These are phyloP conservation scores for Phengaris arion DNA, from an alignment of 2,888 invertebrate species.

Conservation along the genomic window DNA sequence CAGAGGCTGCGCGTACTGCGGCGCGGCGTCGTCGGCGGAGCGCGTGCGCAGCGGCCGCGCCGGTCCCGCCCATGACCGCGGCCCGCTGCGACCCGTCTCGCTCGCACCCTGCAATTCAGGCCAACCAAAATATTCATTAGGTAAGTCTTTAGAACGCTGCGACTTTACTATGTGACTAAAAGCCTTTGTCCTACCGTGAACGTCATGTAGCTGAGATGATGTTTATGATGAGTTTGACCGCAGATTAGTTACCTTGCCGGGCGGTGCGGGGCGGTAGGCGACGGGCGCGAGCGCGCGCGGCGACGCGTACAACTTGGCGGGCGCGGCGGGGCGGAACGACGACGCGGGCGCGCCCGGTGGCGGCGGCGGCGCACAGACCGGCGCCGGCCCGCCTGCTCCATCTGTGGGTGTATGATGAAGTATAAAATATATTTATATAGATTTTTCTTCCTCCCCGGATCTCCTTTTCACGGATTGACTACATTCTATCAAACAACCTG, in stretches of 20 bases:
- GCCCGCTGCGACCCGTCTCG: slow-evolving; percentile 79
- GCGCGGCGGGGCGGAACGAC: slow-evolving; percentile 91
- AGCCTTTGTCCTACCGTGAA: too few relatives aligned
- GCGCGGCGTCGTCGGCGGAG: slow-evolving; percentile 61
- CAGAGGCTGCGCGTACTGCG: slow-evolving; percentile 73
- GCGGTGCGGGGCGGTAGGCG: slow-evolving; percentile 53
- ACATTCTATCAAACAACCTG: too few relatives aligned
- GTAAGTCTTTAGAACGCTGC: too few relatives aligned
- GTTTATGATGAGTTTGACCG: not conserved
- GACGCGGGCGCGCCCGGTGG: slow-evolving; percentile 83
- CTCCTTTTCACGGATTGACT: too few relatives aligned
- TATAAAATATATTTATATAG: not conserved
- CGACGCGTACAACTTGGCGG: slow-evolving; percentile 87
- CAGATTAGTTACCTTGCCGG: slow-evolving; percentile 48
- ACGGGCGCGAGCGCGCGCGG: slow-evolving; percentile 86
- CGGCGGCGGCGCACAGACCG: slow-evolving; percentile 91
- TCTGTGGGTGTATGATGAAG: not conserved
- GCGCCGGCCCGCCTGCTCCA: slow-evolving; percentile 71
- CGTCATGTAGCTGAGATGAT: too few relatives aligned
- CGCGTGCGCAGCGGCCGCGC: slow-evolving; percentile 48
- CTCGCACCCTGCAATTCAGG: not conserved
- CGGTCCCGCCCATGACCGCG: slow-evolving; percentile 63
- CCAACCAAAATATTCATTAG: too few relatives aligned
- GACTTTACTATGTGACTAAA: too few relatives aligned
- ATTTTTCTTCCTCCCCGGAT: too few relatives aligned